These are phyloP conservation scores for Drosophila melanocephala DNA, from an alignment of 2,888 invertebrate species.

Conservation along the genomic window DNA sequence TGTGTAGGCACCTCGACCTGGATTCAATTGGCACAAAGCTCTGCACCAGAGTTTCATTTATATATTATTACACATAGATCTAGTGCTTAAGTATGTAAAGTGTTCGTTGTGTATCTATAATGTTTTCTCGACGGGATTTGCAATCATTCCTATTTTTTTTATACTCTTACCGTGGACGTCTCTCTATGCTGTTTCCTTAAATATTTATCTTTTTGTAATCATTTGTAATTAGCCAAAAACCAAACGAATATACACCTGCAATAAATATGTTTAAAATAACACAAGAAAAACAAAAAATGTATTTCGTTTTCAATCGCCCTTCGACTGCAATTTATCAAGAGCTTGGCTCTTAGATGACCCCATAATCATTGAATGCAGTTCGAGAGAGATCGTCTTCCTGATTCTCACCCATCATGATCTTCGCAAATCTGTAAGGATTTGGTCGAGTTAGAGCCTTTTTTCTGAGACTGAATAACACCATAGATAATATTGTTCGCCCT, in stretches of 20 bases:
- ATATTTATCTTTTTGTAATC: slow-evolving; percentile 41
- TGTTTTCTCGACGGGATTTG: slow-evolving; percentile 53
- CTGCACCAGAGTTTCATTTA: slow-evolving; percentile 41
- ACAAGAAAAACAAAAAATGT: not conserved
- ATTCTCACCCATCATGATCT: too few relatives aligned
- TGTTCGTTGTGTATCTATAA: slow-evolving; percentile 33
- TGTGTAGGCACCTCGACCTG: not conserved
- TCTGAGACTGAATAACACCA: not conserved
- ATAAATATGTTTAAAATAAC: slow-evolving; percentile 57
- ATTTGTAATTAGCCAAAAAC: slow-evolving; percentile 29
- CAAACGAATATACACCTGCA: slow-evolving; percentile 47
- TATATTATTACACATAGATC: slow-evolving; percentile 28
- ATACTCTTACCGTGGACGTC: slow-evolving; percentile 35
- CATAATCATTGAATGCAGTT: too few relatives aligned
- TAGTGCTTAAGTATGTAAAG: slow-evolving; percentile 48
- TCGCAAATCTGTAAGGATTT: not conserved
- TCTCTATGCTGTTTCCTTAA: slow-evolving; percentile 43
- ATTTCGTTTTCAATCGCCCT: not conserved
- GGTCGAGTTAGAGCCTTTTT: too few relatives aligned
- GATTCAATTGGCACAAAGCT: slow-evolving; percentile 69
- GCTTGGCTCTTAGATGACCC: not conserved
- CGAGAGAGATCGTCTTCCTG: too few relatives aligned
- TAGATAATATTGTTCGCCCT: not conserved
- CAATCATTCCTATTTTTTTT: slow-evolving; percentile 70
- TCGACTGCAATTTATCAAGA: not conserved